Evolutionary conservation across 2,113 vertebrate species (phyloP), one percentile per base, ranked within the genome.

Genomic region (Zosterops japonicus): DNA sequence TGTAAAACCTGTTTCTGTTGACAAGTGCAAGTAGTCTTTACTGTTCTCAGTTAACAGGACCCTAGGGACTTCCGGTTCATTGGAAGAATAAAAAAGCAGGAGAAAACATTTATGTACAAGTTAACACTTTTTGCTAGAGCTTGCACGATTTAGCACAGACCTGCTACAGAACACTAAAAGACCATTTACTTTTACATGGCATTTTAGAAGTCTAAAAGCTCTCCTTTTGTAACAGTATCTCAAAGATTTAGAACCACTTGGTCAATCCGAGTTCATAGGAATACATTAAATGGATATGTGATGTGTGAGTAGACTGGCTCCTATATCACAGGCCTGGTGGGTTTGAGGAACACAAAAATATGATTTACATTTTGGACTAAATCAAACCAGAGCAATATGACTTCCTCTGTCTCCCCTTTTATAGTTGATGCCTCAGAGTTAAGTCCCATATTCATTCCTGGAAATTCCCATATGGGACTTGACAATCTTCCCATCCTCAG

Each of bases 41-140:
- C 75, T 87, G 28, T 85, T 94, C 3, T 5, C 78, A 67, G 79
- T 92, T 95, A 94, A 92, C 88, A 72, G 85, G 57, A 59, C 90
- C 31, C 63, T 80, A 56, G 92, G 67, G 85, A 90, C 31, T 93
- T 90, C 25, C 41, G 56, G 18, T 83, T 92, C 85, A 65, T 49
- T 42, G 75, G 28, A 65, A 91, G n/a, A 93, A 85, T 71, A 84
- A 85, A 90, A 95, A 75, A 49, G 13, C 61, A 85, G 72, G 55
- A 42, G 42, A 60, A 94, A 87, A 82, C 20, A 90, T 72, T 90
- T 79, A 95, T 55, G 46, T 90, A 83, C 79, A 77, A 60, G 44
- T 60, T 88, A 93, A 85, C 92, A 55, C 15, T 53, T 94, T 83
- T 83, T 83, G 57, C 63, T 83, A 41, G 35, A 60, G 22, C 56